Evolutionary conservation across 2,888 invertebrate genomes (phyloP).

Genomic region (Eumerus sabulonum): DNA sequence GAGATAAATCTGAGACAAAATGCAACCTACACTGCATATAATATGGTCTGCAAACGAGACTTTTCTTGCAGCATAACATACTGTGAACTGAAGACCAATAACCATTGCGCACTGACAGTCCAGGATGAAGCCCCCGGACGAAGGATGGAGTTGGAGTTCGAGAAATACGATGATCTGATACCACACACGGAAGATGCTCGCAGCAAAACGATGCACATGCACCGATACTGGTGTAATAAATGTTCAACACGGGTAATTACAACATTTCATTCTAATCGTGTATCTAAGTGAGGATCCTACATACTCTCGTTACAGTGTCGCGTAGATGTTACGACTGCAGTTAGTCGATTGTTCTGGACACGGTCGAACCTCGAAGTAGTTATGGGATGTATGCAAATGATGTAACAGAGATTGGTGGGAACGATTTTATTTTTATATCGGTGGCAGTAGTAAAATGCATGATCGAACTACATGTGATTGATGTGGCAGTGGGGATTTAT

Average conservation of each 20-base stretch:
- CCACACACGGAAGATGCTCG: conserved; percentile 68
- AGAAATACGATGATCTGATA: conserved; percentile 65
- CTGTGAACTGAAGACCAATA: too few species aligned
- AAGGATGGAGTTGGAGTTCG: too few species aligned
- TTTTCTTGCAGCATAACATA: too few species aligned
- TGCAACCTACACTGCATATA: too few species aligned
- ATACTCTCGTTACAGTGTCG: conserved; percentile 32
- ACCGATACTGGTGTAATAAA: conserved; percentile 63
- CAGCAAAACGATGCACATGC: conserved; percentile 64
- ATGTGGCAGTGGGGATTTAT: neutral
- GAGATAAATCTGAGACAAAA: too few species aligned
- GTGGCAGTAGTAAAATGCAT: neutral
- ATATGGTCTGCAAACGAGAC: too few species aligned
- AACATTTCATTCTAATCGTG: conserved; percentile 68
- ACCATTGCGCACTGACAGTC: too few species aligned
- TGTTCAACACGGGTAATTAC: conserved; percentile 68
- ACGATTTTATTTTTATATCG: neutral
- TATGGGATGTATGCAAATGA: conserved; percentile 37
- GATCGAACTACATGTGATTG: neutral
- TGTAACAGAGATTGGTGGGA: neutral
- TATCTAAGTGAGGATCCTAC: conserved; percentile 26
- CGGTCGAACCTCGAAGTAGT: neutral
- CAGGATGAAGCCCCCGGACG: too few species aligned
- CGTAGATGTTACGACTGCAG: conserved; percentile 52
- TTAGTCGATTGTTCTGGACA: conserved; percentile 23